Base-by-base conservation (phyloP, 2,113 vertebrate species). In the Hippocampus comes region DNA sequence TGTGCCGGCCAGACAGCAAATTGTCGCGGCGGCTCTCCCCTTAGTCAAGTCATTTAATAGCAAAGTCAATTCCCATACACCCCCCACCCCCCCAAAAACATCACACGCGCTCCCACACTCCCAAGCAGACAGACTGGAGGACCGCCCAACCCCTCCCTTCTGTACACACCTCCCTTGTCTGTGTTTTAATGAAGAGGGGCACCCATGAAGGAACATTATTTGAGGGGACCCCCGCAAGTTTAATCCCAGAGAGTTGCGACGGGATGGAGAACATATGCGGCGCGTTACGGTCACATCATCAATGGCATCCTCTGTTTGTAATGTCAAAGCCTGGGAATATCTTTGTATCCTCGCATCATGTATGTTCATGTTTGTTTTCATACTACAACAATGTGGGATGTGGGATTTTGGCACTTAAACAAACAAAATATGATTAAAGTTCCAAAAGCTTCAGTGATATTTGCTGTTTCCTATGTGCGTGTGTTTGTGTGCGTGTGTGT, bases 1-100 rank as follows among this genome's bases (percentile, higher is more conserved):
- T 94, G 86, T 93, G 79, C 72, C 67, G 76, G 80, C 84, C 90
- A 86, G 91, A 92, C 92, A 91, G 92, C 94, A 94, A 94, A 95
- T 94, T 92, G 91, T 79, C 72, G 88, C 30, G 73, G 38, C 60
- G 63, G 76, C 72, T 83, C 60, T 61, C 76, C 71, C 63, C 79
- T 87, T 85, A 84, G 81, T 89, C 87, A 87, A 79, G 77, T 81
- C 34, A 49, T 88, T 88, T 86, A 86, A 84, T 89, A 69, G 72
- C 77, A 81, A 87, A 91, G 87, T 91, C 86, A 89, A 88, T 91
- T 90, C 89, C 89, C 91, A 89, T 76, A 75, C 74, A 82, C 60
- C 66, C 67, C 34, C 48, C 66, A 66, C 34, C 48, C 65, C 68
- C 27, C 25, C 67, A 81, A 82, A 85, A 81, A 75, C 27, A 63